Base-by-base conservation (phyloP, 2,888 invertebrate genomes). In the Tipula unca region DNA sequence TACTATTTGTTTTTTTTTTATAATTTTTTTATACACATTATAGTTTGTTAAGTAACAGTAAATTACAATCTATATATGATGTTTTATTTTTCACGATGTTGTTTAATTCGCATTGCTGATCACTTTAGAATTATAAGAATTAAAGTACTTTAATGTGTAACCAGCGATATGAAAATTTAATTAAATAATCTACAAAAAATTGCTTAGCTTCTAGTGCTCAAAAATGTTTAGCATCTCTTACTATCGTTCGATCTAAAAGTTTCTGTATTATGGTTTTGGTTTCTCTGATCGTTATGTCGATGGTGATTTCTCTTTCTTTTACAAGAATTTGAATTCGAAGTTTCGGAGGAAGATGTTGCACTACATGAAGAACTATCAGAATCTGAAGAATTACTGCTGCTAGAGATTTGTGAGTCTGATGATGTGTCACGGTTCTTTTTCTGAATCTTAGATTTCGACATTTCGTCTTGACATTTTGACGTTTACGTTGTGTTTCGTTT, bases 401-500 rank as follows among this genome's bases (percentile, higher is more conserved):
- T 69, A 10, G 48, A 48, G 5, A 17, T 48, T 48, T 48, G 17
- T 17, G 17, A 48, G 1, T 48, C 48, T n/a, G 69, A 25, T 10
- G 69, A 10, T 8, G 69, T 13, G 8, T 69, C 69, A 25, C 25
- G 10, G 25, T 69, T 69, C 25, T 69, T 20, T 25, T 69, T 69
- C 29, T 87, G 87, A 25, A 20, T 25, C 25, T 87, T 87, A 25
- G 13, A 85, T 54, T 85, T 82, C 29, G n/a, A n/a, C n/a, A 48
- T 42, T 39, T 86, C 29, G 39, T 36, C 35, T 85, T 69, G 25
- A 69, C 29, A 17, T 36, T 29, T 14, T 86, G 86, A 54, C 87
- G 87, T n/a, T 87, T 48, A 3, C 89, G 10, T 87, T 94, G 93
- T 85, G 93, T 93, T 86, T 95, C 97, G 91, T 87, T 94, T 94